These are phyloP conservation scores for Calliopum simillimum DNA, from an alignment of 2,888 invertebrate genomes.

Conservation along the genomic window DNA sequence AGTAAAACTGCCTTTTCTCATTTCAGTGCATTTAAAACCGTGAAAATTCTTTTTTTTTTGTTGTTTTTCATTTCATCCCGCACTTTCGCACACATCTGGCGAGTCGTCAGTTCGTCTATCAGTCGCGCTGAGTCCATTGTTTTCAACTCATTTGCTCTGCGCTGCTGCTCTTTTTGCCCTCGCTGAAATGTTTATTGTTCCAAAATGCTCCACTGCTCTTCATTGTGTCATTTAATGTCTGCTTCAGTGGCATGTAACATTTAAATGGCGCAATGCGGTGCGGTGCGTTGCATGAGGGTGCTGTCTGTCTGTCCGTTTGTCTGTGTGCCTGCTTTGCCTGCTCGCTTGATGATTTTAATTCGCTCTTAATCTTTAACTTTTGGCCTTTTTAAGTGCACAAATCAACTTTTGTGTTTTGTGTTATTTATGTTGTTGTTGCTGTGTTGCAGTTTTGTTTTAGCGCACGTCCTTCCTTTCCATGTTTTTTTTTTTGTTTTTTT, in stretches of 20 bases:
- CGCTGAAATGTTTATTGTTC: background rate
- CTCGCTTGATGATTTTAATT: background rate
- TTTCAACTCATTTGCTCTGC: background rate
- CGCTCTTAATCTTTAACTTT: conserved; percentile 13
- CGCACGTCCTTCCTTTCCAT: no score
- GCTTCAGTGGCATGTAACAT: no score
- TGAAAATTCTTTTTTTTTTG: background rate
- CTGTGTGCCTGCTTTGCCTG: background rate
- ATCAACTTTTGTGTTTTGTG: background rate
- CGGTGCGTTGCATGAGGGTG: background rate
- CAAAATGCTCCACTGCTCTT: no score
- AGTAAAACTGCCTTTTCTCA: background rate
- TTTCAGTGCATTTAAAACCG: background rate
- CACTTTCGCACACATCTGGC: background rate
- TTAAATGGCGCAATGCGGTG: no score
- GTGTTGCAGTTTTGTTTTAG: no score
- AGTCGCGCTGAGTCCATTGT: background rate
- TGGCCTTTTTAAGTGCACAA: background rate
- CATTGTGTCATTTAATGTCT: no score
- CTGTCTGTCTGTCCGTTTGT: background rate
- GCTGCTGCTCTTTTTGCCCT: background rate
- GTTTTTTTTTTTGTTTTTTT: no score
- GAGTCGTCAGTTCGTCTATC: background rate
- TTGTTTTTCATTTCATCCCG: background rate
- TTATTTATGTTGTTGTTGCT: no score